Conservation (phyloP, 2,888 invertebrate species). For the Congeria kusceri region DNA sequence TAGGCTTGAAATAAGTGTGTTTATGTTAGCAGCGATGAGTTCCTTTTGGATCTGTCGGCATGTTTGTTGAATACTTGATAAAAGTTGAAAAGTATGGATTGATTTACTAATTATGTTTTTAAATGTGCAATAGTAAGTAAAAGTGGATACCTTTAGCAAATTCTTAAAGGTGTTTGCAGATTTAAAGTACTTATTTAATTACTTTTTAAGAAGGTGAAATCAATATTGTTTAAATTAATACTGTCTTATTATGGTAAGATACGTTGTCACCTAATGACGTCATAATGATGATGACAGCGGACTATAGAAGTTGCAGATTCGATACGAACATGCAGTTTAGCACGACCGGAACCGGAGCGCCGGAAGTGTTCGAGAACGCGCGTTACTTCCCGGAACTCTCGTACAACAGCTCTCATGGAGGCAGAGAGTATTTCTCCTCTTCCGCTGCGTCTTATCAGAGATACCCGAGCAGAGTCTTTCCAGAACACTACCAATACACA, state of each 20-base stretch:
- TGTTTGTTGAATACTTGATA: slow-evolving; percentile 23
- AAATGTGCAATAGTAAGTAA: too few species aligned
- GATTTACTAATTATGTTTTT: not conserved
- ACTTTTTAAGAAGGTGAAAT: too few species aligned
- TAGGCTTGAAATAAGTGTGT: slow-evolving; percentile 53
- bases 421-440: slow-evolving; percentile 69
- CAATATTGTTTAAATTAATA: too few species aligned
- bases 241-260: not conserved
- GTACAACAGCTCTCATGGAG: slow-evolving; percentile 70
- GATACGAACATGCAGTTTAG: slow-evolving; percentile 69
- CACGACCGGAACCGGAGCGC: slow-evolving; percentile 48
- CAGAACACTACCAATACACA: slow-evolving; percentile 69
- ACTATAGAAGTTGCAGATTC: slow-evolving; percentile 83
- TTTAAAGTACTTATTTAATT: too few species aligned
- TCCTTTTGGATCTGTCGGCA: slow-evolving; percentile 39
- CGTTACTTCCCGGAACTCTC: slow-evolving; percentile 80
- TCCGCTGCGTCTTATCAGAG: slow-evolving; percentile 66
- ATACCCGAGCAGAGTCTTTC: slow-evolving; percentile 52
- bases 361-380: slow-evolving; percentile 73
- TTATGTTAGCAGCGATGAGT: slow-evolving; percentile 51
- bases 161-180: too few species aligned
- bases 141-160: too few species aligned
- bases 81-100: not conserved
- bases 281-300: slow-evolving; percentile 82
- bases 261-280: slow-evolving; percentile 1